These are phyloP conservation scores for Bhutanitis thaidina DNA, from an alignment of 2,888 invertebrate genomes.

Conservation along the genomic window DNA sequence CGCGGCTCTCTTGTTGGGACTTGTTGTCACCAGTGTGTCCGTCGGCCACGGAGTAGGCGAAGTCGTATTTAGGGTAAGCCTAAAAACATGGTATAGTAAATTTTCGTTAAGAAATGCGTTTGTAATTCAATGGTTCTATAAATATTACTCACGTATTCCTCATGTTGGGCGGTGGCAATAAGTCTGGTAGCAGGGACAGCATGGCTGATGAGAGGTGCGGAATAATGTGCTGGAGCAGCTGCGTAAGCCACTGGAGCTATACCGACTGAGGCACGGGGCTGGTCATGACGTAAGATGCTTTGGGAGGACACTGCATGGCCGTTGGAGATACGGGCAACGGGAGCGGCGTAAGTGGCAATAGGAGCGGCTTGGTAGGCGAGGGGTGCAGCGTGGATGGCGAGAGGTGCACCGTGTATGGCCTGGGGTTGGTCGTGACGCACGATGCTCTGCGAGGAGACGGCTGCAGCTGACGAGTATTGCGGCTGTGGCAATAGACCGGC, in stretches of 20 bases:
- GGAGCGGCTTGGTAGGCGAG: conserved; percentile 37
- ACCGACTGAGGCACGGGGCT: conserved; percentile 38
- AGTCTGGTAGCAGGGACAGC: conserved; percentile 38
- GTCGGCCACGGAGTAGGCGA: conserved; percentile 77
- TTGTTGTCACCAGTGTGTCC: conserved; percentile 80
- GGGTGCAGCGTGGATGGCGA: conserved; percentile 37
- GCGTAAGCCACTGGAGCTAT: conserved; percentile 34
- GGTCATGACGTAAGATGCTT: conserved; percentile 58
- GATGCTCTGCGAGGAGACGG: conserved; percentile 62
- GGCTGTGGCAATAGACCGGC: conserved; percentile 57
- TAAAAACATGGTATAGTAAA: conserved; percentile 23
- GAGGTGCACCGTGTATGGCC: conserved; percentile 25
- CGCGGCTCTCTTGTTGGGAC: conserved; percentile 70
- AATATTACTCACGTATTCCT: conserved; percentile 50
- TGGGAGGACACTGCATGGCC: conserved; percentile 55
- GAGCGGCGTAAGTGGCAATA: conserved; percentile 30
- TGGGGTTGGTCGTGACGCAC: conserved; percentile 41
- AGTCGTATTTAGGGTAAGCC: conserved; percentile 72
- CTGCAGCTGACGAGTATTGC: conserved; percentile 57
- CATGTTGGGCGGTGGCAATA: conserved; percentile 40
- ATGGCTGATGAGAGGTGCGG: conserved; percentile 25
- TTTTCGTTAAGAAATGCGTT: not conserved
- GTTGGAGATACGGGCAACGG: conserved; percentile 53
- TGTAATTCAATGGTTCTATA: not conserved
- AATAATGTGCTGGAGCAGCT: conserved; percentile 31